phyloP scores from a whole-genome alignment of 2,113 vertebrate species.

The Odontophorus gujanensis region DNA sequence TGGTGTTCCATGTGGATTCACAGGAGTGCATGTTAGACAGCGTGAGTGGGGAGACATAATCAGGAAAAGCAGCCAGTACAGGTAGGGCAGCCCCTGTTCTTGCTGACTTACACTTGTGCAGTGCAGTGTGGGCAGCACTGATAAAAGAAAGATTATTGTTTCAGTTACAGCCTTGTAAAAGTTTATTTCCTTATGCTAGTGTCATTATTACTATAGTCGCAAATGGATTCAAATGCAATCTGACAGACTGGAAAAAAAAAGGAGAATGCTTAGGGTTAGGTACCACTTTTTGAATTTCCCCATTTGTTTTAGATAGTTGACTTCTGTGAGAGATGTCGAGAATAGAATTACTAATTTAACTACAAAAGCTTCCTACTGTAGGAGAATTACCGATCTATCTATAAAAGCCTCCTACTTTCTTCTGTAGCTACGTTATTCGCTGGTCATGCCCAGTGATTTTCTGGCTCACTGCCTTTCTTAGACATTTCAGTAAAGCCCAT shows the following conservation, averaged over 20 bases:
- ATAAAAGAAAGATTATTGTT: neutral
- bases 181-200: neutral
- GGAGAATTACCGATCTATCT: neutral
- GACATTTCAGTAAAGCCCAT: neutral
- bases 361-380: neutral
- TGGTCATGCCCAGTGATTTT: neutral
- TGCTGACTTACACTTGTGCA: fast-evolving
- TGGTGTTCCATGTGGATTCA: neutral
- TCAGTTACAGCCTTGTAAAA: neutral
- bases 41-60: neutral
- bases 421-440: neutral
- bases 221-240: neutral
- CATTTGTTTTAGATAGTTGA: neutral
- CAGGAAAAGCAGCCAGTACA: neutral
- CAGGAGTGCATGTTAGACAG: neutral
- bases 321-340: neutral
- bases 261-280: neutral
- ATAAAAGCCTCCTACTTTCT: neutral
- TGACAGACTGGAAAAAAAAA: neutral
- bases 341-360: neutral
- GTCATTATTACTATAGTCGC: neutral
- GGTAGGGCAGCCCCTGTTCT: neutral
- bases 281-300: neutral
- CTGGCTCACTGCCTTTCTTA: neutral
- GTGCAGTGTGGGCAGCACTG: neutral